phyloP scores from a whole-genome alignment of 2,797 vertebrate species.

The Arnoldichthys spilopterus region DNA sequence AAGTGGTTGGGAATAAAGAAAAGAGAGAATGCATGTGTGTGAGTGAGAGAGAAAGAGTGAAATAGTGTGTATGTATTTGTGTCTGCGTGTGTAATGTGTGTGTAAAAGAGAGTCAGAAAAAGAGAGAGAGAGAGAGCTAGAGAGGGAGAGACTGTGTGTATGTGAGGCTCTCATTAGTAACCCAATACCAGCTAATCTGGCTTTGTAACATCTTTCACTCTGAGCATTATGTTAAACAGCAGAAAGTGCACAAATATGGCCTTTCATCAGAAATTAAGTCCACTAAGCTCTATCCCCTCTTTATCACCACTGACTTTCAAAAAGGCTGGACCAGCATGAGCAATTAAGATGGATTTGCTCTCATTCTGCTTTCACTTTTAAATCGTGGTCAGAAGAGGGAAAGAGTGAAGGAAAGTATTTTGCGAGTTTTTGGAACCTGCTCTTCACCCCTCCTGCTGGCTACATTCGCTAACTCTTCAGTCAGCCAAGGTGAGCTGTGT shows the following conservation, averaged over 20 bases:
- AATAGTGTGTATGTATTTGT: neutral
- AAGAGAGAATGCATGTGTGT: no score
- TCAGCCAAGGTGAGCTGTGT: constrained; percentile 23
- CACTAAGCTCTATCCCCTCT: constrained; percentile 16
- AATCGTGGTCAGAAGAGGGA: constrained; percentile 28
- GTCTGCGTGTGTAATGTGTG: neutral
- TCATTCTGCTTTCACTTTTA: constrained; percentile 27
- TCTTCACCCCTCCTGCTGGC: constrained; percentile 38
- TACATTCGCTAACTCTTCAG: constrained; percentile 19
- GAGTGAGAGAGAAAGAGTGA: no score
- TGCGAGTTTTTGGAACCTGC: constrained; percentile 40
- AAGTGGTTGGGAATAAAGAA: neutral
- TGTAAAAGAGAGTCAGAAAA: neutral
- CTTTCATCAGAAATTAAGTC: constrained; percentile 25
- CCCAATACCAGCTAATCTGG: constrained; percentile 62
- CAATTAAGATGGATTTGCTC: constrained; percentile 43
- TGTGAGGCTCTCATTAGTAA: constrained; percentile 58
- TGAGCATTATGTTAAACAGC: constrained; percentile 39
- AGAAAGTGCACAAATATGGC: constrained; percentile 43
- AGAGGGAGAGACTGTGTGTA: neutral
- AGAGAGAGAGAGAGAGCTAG: neutral
- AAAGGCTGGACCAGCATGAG: constrained; percentile 15
- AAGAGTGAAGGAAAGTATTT: constrained; percentile 30
- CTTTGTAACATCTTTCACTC: constrained; percentile 60
- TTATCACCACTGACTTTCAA: constrained; percentile 24